Evolutionary conservation across 2,113 vertebrate genomes (phyloP).

Genomic region (Phrynocephalus versicolor): DNA sequence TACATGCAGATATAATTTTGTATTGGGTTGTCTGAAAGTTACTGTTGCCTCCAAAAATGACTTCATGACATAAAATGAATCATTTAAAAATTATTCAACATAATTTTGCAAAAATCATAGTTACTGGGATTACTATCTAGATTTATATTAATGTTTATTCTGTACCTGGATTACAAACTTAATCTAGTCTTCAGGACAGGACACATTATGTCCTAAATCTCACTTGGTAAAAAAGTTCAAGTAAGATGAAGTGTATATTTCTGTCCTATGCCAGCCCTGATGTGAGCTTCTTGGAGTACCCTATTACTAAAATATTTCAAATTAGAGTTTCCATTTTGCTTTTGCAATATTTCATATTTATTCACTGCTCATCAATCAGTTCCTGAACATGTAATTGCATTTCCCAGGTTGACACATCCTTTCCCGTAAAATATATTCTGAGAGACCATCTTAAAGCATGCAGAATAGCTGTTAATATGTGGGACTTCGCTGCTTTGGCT

Average conservation of each 20-base stretch:
- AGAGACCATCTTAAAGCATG: background rate
- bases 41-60: too few species aligned
- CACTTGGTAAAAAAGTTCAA: too few species aligned
- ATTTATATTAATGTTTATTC: too few species aligned
- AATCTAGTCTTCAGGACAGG: background rate
- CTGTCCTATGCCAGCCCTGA: too few species aligned
- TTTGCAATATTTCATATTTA: background rate
- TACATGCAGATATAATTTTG: background rate
- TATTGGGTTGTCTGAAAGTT: background rate
- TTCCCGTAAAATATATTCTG: background rate
- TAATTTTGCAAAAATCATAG: too few species aligned
- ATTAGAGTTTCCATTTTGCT: background rate
- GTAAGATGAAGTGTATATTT: too few species aligned
- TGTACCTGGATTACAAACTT: too few species aligned
- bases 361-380: background rate
- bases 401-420: background rate
- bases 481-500: background rate
- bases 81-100: too few species aligned
- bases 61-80: too few species aligned
- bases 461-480: background rate
- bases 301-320: too few species aligned
- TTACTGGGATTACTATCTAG: background rate
- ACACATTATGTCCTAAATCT: too few species aligned
- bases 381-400: background rate
- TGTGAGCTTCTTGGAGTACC: too few species aligned